These are phyloP conservation scores for Lepas anatifera DNA, from an alignment of 2,888 invertebrate species.

Conservation along the genomic window DNA sequence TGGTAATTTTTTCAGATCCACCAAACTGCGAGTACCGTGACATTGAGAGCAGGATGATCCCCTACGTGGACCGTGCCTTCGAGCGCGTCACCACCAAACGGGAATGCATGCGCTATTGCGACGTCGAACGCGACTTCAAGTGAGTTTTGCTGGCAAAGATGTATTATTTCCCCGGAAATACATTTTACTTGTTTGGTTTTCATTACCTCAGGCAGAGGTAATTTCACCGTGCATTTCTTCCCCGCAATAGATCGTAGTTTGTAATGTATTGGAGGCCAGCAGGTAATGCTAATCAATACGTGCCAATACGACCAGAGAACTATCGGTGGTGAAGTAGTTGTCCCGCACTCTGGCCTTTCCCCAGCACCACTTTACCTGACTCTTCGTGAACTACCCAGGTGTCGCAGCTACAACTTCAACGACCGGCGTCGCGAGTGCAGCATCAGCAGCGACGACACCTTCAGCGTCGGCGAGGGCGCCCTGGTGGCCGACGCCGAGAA, in stretches of 20 bases:
- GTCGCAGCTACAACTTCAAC: constrained; percentile 30
- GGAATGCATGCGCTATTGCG: constrained; percentile 36
- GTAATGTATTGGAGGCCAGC: too few species aligned
- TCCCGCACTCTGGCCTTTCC: too few species aligned
- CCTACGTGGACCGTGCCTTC: constrained; percentile 35
- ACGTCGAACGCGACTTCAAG: constrained; percentile 34
- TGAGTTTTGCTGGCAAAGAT: too few species aligned
- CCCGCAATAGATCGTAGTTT: too few species aligned
- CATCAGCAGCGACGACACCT: constrained; percentile 68
- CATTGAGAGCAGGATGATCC: constrained; percentile 33
- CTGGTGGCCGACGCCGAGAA: constrained; percentile 54
- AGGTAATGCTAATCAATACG: too few species aligned
- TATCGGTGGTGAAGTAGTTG: too few species aligned
- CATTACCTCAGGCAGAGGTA: too few species aligned
- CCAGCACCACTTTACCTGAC: too few species aligned
- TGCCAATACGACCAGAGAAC: too few species aligned
- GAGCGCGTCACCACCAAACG: constrained; percentile 31
- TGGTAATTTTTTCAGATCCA: constrained; percentile 34
- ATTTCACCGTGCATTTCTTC: too few species aligned
- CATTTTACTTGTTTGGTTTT: too few species aligned
- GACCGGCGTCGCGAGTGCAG: constrained; percentile 41
- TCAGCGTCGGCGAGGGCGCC: constrained; percentile 37
- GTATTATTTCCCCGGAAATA: too few species aligned
- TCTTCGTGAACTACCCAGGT: constrained; percentile 27
- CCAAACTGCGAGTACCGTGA: constrained; percentile 37